Evolutionary conservation across 2,113 vertebrate species (phyloP).

Genomic region (Pholis gunnellus): DNA sequence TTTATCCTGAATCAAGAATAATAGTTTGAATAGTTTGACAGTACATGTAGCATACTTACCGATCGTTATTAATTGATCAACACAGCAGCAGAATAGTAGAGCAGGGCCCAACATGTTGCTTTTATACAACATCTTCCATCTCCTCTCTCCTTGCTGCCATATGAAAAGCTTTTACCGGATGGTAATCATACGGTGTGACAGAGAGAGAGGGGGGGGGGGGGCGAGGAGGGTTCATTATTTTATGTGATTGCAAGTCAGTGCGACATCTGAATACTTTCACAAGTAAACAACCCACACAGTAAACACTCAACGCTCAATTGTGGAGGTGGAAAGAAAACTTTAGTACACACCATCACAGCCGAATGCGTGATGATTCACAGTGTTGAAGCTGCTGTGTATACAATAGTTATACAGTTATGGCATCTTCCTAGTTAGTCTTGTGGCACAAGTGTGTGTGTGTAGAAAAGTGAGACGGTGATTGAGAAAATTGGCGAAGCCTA

Average conservation of each 20-base stretch:
- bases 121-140: neutral
- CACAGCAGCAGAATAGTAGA: neutral
- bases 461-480: neutral
- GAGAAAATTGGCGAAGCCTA: neutral
- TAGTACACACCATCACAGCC: neutral
- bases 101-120: neutral
- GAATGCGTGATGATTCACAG: neutral
- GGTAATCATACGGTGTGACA: neutral
- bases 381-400: neutral
- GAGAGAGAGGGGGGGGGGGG: neutral
- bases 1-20: neutral
- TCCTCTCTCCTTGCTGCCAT: neutral
- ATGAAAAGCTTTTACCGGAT: neutral
- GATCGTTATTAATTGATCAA: neutral
- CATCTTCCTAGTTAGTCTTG: neutral
- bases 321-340: neutral
- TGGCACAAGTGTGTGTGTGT: neutral
- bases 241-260: conserved; percentile 8
- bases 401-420: neutral
- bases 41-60: neutral
- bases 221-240: neutral
- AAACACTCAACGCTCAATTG: neutral
- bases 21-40: neutral
- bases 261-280: conserved; percentile 30
- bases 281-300: conserved; percentile 26